Evolutionary conservation across 2,888 invertebrate genomes (phyloP).

Genomic region (Campopleginae sp.): DNA sequence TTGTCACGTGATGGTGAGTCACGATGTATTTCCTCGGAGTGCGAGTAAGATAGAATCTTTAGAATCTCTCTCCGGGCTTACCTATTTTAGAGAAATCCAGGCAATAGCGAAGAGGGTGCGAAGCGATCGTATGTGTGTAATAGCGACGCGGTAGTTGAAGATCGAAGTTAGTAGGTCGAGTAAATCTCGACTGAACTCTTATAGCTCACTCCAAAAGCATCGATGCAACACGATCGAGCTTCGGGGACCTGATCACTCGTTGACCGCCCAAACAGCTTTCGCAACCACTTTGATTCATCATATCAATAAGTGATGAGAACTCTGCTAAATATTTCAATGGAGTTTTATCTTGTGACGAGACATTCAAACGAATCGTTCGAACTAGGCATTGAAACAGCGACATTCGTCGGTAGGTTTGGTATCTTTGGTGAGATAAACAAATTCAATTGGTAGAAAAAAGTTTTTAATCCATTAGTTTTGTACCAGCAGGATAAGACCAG

Average conservation of each 20-base stretch:
- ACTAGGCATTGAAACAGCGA: neutral
- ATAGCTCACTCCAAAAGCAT: constrained; percentile 17
- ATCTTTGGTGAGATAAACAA: neutral
- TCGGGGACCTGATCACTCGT: neutral
- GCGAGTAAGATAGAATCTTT: constrained; percentile 61
- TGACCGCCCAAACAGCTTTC: neutral
- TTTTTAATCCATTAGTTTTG: constrained; percentile 6
- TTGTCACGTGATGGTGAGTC: constrained; percentile 66
- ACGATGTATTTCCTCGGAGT: constrained; percentile 57
- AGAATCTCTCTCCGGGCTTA: constrained; percentile 44
- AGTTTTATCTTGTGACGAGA: neutral
- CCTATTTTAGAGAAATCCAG: constrained; percentile 57
- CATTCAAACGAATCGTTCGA: neutral
- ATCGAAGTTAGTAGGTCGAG: constrained; percentile 47
- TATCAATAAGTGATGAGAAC: neutral
- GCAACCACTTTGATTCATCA: neutral
- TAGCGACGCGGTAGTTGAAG: constrained; percentile 23
- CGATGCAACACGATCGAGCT: constrained; percentile 34
- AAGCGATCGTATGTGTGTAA: neutral
- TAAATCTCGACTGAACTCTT: constrained; percentile 38
- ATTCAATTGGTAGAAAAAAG: neutral
- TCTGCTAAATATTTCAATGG: neutral
- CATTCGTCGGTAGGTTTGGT: too few species aligned
- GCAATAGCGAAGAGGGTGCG: constrained; percentile 7
- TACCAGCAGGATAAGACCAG: constrained; percentile 14